These are phyloP conservation scores for Nymphalis urticae DNA, from an alignment of 2,888 invertebrate genomes.

Conservation along the genomic window DNA sequence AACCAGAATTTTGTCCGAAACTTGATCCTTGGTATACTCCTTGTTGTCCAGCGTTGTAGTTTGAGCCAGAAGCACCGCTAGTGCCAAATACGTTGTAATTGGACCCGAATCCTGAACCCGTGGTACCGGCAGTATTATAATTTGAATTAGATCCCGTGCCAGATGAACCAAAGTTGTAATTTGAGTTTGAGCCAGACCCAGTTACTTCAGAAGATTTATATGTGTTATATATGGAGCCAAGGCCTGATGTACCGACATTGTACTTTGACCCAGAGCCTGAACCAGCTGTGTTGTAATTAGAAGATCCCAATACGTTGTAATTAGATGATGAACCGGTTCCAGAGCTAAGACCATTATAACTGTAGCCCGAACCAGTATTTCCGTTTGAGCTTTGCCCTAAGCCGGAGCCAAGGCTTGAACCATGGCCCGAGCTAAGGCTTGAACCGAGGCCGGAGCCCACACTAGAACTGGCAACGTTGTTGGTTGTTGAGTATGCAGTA, in stretches of 20 bases:
- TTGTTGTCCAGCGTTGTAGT: constrained; percentile 45
- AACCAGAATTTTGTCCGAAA: constrained; percentile 39
- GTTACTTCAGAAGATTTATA: constrained; percentile 5
- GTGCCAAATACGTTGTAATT: constrained; percentile 13
- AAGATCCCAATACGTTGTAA: constrained; percentile 9
- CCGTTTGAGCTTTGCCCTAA: constrained; percentile 19
- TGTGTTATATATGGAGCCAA: constrained; percentile 25
- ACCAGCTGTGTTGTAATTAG: constrained; percentile 1
- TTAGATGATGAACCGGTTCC: constrained; percentile 12
- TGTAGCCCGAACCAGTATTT: constrained; percentile 8
- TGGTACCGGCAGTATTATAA: constrained; percentile 17
- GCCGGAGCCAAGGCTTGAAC: constrained; percentile 5
- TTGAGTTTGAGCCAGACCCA: constrained; percentile 13
- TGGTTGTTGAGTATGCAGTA: constrained; percentile 21
- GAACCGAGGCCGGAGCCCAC: constrained; percentile 22
- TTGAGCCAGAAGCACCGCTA: constrained; percentile 33
- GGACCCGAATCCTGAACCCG: constrained; percentile 15
- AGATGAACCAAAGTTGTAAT: constrained; percentile 21
- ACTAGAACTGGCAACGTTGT: constrained; percentile 1
- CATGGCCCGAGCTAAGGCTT: constrained; percentile 5
- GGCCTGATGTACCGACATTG: constrained; percentile 16
- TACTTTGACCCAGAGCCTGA: constrained; percentile 18
- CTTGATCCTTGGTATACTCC: constrained; percentile 32
- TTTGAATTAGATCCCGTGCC: constrained; percentile 19
- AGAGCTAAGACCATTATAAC: constrained; percentile 22